Evolutionary conservation across 2,113 vertebrate genomes (phyloP), one percentile per base, ranked within the genome.

Genomic region (Aldabrachelys gigantea): DNA sequence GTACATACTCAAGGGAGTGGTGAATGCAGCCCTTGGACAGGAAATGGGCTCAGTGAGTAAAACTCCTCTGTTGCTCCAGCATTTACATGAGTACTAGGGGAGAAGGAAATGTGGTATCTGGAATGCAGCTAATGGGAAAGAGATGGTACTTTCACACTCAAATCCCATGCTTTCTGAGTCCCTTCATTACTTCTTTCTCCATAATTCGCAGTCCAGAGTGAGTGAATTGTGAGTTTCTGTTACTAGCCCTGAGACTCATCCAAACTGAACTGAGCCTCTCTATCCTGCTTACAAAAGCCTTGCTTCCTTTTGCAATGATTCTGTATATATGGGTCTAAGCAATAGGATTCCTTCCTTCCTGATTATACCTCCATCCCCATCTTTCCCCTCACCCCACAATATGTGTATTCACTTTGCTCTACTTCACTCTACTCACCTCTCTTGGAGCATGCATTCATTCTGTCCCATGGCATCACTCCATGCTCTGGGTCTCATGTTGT

Each of bases 1-100:
- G 88, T 99, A 99, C 76, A 99, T 99, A 89, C 98, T 99, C 91
- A 99, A 99, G 96, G 99, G 99, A 82, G 99, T 99, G 81, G 99
- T 99, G 82, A 99, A 99, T 94, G 99, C 99, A 50, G 99, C 99
- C 10, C 95, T 99, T 47, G 99, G 99, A 92, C 99, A 99, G 97
- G 99, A 99, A 97, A 98, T 99, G 85, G 99, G 98, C 94, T 99
- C 99, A 6, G 99, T 99, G 95, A 99, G 99, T 99, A 94, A 91
- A 94, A 65, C 41, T 52, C 6, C 2, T 79, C 27, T 88, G 5
- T 13, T 96, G 80, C 50, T 88, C 31, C 50, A 41, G 38, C 47
- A 62, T 94, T 86, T 95, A 72, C 19, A 83, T 72, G 9, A 65
- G 31, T 4, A 19, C 27, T 53, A 54, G 82, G 2, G 59, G 12